Evolutionary conservation across 1,140 invertebrate genomes (phyloP).

Genomic region (Pseudoatta argentina): DNA sequence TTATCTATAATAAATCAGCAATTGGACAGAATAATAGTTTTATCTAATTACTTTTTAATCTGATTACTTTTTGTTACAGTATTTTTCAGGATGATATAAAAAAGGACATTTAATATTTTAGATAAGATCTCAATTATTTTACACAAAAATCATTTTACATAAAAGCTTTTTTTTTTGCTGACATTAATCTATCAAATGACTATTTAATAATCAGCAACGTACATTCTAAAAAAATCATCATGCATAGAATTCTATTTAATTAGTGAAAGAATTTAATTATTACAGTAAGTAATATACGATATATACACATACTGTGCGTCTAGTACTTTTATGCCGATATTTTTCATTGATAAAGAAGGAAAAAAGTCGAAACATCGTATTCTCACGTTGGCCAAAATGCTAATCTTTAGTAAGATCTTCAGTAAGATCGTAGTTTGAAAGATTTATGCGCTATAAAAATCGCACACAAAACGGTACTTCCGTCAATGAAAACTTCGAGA

Average conservation of each 20-base stretch:
- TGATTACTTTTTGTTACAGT: background rate
- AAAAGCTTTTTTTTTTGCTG: background rate
- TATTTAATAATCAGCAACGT: slow-evolving; percentile 1
- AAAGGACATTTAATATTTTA: background rate
- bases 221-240: background rate
- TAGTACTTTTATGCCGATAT: background rate
- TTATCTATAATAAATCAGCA: background rate
- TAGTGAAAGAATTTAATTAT: slow-evolving; percentile 1
- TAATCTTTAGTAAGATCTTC: slow-evolving; percentile 31
- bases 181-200: background rate
- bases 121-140: background rate
- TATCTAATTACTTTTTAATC: background rate
- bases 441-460: slow-evolving; percentile 16
- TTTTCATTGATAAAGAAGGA: background rate
- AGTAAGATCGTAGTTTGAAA: slow-evolving; percentile 8
- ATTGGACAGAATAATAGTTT: background rate
- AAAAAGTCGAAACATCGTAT: slow-evolving; percentile 2
- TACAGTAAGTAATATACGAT: background rate
- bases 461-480: background rate
- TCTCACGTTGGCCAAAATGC: background rate
- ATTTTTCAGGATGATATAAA: background rate
- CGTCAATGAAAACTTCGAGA: background rate
- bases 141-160: background rate
- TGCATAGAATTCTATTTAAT: background rate
- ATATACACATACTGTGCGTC: background rate